Evolutionary conservation across 2,888 invertebrate genomes (phyloP).

Genomic region (Camponotus fellah): DNA sequence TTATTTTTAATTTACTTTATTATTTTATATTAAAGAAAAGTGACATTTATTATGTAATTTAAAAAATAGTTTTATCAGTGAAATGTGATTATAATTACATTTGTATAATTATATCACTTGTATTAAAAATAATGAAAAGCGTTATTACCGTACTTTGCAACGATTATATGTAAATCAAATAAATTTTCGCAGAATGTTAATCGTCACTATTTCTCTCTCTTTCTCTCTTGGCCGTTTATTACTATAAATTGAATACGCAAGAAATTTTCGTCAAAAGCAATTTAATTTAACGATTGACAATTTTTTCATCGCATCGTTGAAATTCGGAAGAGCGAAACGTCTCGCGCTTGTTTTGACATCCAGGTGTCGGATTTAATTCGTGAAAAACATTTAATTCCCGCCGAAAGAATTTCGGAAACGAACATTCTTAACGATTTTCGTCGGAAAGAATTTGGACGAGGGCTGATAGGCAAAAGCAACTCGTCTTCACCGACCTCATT

Average conservation of each 20-base stretch:
- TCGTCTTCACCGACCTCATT: constrained; percentile 12
- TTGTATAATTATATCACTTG: neutral
- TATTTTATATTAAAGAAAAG: neutral
- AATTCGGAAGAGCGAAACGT: neutral
- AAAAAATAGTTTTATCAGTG: neutral
- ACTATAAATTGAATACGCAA: constrained; percentile 4
- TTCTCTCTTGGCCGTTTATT: neutral
- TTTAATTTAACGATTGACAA: constrained; percentile 10
- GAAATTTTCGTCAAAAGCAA: neutral
- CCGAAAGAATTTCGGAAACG: constrained; percentile 55
- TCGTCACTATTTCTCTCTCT: neutral
- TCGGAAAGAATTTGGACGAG: constrained; percentile 9
- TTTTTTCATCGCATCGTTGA: neutral
- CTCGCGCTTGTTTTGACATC: neutral
- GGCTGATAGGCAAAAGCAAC: constrained; percentile 25
- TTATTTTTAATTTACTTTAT: neutral
- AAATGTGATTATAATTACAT: constrained; percentile 4
- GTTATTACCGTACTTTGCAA: constrained; percentile 20
- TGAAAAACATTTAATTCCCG: constrained; percentile 52
- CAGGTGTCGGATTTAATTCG: constrained; percentile 9
- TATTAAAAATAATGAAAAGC: neutral
- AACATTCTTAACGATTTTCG: constrained; percentile 50
- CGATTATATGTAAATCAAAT: constrained; percentile 5
- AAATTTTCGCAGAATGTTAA: constrained; percentile 23
- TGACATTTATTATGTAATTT: neutral